A percentile compares a stretch with the other conserved stretches of the same genome.
These are phyloP conservation scores for Aproaerema taeniolella DNA, from an alignment of 2,888 invertebrate genomes.

Conservation along the genomic window DNA sequence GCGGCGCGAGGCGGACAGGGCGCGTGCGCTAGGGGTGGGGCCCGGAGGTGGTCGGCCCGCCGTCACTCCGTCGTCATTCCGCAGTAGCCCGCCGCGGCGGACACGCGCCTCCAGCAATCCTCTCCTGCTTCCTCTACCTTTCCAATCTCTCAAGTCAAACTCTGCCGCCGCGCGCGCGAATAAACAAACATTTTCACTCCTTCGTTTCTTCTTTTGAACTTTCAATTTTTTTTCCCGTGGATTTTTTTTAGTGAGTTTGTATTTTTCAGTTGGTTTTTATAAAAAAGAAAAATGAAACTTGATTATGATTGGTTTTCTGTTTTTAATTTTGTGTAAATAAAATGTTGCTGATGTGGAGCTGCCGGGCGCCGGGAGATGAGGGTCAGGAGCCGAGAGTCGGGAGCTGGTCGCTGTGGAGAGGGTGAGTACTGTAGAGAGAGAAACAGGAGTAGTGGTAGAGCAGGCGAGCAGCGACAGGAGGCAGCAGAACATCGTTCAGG, in stretches of 20 bases:
- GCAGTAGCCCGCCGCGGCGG: slow-evolving; percentile 68
- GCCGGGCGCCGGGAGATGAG: slow-evolving; percentile 8
- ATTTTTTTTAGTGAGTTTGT: slow-evolving; percentile 51
- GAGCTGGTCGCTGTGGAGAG: neutral
- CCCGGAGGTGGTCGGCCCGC: slow-evolving; percentile 61
- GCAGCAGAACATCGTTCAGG: slow-evolving; percentile 35
- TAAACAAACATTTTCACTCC: slow-evolving; percentile 34
- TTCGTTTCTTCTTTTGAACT: slow-evolving; percentile 49
- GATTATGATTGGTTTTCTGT: slow-evolving; percentile 43
- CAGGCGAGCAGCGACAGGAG: neutral
- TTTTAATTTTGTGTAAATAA: slow-evolving; percentile 53
- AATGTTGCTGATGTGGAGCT: slow-evolving; percentile 16
- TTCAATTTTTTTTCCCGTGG: slow-evolving; percentile 35
- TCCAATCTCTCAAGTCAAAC: slow-evolving; percentile 41
- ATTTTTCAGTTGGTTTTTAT: slow-evolving; percentile 39
- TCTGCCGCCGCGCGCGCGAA: slow-evolving; percentile 61
- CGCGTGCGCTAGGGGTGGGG: slow-evolving; percentile 74
- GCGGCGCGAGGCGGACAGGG: slow-evolving; percentile 40
- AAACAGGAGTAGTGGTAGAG: neutral
- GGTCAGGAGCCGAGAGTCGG: slow-evolving; percentile 21
- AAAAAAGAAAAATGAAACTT: slow-evolving; percentile 26
- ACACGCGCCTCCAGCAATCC: slow-evolving; percentile 46
- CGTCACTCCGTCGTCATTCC: slow-evolving; percentile 68
- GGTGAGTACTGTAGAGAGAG: slow-evolving; percentile 7
- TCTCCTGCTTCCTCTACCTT: slow-evolving; percentile 29